Conservation (phyloP, 1,140 invertebrate species). For the Nixonia krombeini region DNA sequence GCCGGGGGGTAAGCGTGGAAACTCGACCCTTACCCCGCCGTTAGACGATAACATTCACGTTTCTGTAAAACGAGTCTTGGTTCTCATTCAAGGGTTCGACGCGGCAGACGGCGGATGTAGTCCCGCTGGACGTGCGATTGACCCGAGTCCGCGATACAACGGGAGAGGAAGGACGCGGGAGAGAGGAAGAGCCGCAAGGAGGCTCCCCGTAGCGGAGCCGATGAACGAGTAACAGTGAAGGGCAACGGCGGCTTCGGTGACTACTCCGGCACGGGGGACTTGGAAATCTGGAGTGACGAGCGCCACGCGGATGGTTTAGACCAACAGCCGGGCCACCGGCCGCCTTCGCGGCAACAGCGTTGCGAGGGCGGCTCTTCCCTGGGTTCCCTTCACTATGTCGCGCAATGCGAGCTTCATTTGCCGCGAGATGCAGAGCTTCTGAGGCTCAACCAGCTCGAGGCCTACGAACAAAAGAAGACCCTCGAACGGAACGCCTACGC, state of each 20-base stretch:
- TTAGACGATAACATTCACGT: too few relatives aligned
- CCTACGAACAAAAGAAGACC: slow-evolving; percentile 56
- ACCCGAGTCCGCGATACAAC: too few relatives aligned
- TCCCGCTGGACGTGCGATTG: slow-evolving; percentile 8
- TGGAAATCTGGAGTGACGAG: slow-evolving; percentile 70
- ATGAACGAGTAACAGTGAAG: slow-evolving; percentile 67
- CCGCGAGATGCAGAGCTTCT: slow-evolving; percentile 67
- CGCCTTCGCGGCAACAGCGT: slow-evolving; percentile 65
- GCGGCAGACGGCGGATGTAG: slow-evolving; percentile 33
- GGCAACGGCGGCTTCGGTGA: slow-evolving; percentile 69
- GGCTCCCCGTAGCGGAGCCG: slow-evolving; percentile 34
- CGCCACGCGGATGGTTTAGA: slow-evolving; percentile 65
- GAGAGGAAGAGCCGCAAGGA: slow-evolving; percentile 15
- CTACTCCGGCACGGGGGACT: slow-evolving; percentile 69
- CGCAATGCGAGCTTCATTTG: slow-evolving; percentile 69
- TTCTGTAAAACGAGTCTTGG: too few relatives aligned
- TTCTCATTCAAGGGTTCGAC: too few relatives aligned
- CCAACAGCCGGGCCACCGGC: slow-evolving; percentile 52
- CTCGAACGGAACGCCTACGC: slow-evolving; percentile 62
- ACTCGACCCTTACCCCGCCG: too few relatives aligned
- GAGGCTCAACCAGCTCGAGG: slow-evolving; percentile 66
- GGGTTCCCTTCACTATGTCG: slow-evolving; percentile 67
- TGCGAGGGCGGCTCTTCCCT: slow-evolving; percentile 68
- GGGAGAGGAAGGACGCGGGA: too few relatives aligned
- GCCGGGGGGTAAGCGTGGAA: too few relatives aligned